Percentiles rank a stretch among this genome's conserved stretches.
Conservation (phyloP, 2,888 invertebrate genomes). For the Watsonalla cultraria region DNA sequence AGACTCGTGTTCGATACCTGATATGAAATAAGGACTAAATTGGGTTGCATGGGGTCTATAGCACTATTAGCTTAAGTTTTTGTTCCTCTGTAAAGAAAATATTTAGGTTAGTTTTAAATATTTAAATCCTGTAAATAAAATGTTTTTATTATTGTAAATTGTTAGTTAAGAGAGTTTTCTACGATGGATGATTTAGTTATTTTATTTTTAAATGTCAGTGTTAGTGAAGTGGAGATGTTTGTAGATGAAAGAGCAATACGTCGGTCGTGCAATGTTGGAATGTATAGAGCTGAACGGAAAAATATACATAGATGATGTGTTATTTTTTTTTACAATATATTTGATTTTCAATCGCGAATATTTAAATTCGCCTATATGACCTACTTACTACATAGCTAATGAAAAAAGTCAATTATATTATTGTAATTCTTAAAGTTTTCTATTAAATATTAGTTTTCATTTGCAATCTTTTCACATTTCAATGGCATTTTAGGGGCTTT, state of each 20-base stretch:
- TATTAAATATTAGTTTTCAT: too few species aligned
- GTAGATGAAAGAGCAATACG: constrained; percentile 42
- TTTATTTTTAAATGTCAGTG: constrained; percentile 29
- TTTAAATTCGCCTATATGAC: too few species aligned
- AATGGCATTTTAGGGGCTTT: too few species aligned
- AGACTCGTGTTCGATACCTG: constrained; percentile 56
- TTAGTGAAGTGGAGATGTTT: constrained; percentile 26
- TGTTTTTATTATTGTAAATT: constrained; percentile 74
- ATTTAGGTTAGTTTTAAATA: constrained; percentile 58
- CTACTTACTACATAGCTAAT: neutral
- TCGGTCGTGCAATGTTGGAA: constrained; percentile 63
- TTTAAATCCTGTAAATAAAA: constrained; percentile 73
- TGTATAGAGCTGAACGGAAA: constrained; percentile 43
- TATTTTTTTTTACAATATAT: neutral
- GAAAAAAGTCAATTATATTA: neutral
- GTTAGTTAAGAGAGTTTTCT: constrained; percentile 62
- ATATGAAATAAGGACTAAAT: constrained; percentile 49
- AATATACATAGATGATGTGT: constrained; percentile 13
- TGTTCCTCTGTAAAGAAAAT: constrained; percentile 75
- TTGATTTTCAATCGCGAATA: neutral
- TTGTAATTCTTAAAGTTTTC: too few species aligned
- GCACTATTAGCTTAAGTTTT: constrained; percentile 64
- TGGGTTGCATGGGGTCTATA: constrained; percentile 40
- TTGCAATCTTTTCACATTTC: too few species aligned
- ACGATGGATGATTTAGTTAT: constrained; percentile 31